These are phyloP conservation scores for Asbolus verrucosus DNA, from an alignment of 1,140 invertebrate genomes.

Conservation along the genomic window DNA sequence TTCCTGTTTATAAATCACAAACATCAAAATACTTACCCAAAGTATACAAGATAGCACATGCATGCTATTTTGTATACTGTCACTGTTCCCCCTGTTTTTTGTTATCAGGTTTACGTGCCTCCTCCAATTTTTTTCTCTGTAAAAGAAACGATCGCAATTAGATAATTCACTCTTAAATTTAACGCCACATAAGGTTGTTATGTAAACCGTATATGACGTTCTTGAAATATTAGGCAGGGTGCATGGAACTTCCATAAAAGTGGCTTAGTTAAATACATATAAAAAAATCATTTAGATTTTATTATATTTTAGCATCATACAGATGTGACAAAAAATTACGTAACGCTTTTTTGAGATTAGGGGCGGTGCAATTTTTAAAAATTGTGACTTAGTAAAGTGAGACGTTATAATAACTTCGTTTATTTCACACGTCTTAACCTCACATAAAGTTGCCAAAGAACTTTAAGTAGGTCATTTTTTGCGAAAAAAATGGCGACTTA, in stretches of 20 bases:
- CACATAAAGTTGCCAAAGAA: too few relatives aligned
- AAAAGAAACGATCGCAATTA: conserved; percentile 63
- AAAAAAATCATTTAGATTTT: too few relatives aligned
- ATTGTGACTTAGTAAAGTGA: background rate
- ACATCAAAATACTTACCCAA: conserved; percentile 9
- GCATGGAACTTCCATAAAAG: background rate
- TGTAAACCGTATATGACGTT: background rate
- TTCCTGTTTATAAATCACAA: conserved; percentile 71
- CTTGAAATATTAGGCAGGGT: background rate
- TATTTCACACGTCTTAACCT: too few relatives aligned
- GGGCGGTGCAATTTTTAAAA: background rate
- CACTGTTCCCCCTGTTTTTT: background rate
- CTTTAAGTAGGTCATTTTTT: too few relatives aligned
- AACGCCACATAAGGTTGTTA: conserved; percentile 4
- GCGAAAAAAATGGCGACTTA: background rate
- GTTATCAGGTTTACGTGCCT: background rate
- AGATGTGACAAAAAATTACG: too few relatives aligned
- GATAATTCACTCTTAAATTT: background rate
- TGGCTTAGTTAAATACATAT: conserved; percentile 2
- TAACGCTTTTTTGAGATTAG: background rate
- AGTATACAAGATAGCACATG: conserved; percentile 22
- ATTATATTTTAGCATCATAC: too few relatives aligned
- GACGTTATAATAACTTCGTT: too few relatives aligned
- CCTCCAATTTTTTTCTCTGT: conserved; percentile 71
- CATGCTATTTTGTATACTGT: conserved; percentile 27